Evolutionary conservation across 2,113 vertebrate genomes (phyloP).

Genomic region (Campylorhamphus procurvoides): DNA sequence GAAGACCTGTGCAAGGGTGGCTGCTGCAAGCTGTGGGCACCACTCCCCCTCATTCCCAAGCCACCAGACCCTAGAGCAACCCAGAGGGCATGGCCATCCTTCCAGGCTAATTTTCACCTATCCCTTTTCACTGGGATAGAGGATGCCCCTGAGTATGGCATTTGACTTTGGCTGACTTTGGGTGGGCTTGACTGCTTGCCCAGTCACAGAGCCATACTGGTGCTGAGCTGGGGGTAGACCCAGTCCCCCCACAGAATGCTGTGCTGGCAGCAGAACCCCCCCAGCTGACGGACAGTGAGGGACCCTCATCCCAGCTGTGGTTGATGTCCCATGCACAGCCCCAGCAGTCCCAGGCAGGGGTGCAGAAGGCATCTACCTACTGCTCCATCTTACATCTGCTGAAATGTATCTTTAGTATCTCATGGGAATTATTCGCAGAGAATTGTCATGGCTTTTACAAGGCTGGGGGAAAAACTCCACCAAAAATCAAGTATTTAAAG

Average conservation of each 20-base stretch:
- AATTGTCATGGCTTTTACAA: not conserved
- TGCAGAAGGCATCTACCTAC: not conserved
- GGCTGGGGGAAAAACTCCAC: not conserved
- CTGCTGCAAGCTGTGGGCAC: not conserved
- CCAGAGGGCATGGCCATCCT: not conserved
- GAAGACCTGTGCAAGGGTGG: too few species aligned
- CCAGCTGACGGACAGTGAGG: not conserved
- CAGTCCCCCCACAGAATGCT: rapidly evolving
- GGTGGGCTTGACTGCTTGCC: not conserved
- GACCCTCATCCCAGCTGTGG: not conserved
- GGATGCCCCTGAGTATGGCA: rapidly evolving
- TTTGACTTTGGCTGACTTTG: not conserved
- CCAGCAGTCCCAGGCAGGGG: not conserved
- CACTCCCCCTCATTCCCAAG: not conserved
- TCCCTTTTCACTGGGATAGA: rapidly evolving
- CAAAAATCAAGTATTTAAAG: not conserved
- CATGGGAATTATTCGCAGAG: rapidly evolving
- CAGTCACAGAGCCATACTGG: rapidly evolving
- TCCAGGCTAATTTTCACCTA: not conserved
- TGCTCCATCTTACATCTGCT: not conserved
- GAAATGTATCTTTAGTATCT: not conserved
- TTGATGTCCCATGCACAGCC: not conserved
- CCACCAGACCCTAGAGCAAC: not conserved
- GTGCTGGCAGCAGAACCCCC: rapidly evolving
- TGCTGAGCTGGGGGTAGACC: not conserved